Conservation (phyloP, 2,888 invertebrate genomes). For the Chouioia cunea region DNA sequence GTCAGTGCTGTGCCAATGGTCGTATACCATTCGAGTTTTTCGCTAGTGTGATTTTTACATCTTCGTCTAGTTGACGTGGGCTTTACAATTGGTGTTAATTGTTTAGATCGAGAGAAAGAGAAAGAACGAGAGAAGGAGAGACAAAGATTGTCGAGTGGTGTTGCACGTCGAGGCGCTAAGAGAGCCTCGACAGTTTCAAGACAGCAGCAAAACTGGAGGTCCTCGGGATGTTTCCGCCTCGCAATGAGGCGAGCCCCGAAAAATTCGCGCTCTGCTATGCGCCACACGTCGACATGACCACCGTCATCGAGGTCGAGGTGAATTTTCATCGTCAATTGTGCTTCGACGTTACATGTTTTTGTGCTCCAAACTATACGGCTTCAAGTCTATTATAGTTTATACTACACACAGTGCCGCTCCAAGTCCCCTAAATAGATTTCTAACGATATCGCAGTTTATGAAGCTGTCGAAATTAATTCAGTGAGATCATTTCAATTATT, state of each 20-base stretch:
- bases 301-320: conserved; percentile 83
- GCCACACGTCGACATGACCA: conserved; percentile 82
- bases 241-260: conserved; percentile 68
- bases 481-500: no score
- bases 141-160: no score
- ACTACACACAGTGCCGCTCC: background rate
- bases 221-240: conserved; percentile 67
- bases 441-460: no score
- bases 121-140: background rate
- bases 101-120: background rate
- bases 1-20: conserved; percentile 6
- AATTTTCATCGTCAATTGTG: conserved; percentile 34
- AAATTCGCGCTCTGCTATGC: conserved; percentile 74
- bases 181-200: conserved; percentile 25
- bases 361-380: background rate
- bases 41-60: no score
- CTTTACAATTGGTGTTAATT: background rate
- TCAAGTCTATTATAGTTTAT: background rate
- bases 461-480: no score
- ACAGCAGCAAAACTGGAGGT: conserved; percentile 64
- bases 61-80: background rate
- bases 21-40: background rate
- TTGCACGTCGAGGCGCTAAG: background rate
- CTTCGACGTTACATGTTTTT: no score
- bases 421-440: no score